Conservation (phyloP, 1,140 invertebrate genomes). For the Drosophila pruinosa region DNA sequence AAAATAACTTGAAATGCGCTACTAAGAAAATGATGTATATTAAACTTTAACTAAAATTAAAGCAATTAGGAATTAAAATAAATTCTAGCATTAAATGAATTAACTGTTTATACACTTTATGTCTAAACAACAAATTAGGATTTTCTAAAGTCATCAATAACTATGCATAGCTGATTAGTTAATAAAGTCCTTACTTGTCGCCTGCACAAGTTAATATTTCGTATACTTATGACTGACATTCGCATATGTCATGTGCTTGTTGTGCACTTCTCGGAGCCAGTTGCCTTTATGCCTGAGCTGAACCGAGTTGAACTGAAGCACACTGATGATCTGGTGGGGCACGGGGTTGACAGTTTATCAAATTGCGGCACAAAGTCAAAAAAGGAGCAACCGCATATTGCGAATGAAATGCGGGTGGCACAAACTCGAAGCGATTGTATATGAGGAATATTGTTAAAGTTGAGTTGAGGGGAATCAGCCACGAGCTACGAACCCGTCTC, state of each 20-base stretch:
- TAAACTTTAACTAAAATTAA: too few relatives aligned
- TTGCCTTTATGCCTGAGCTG: constrained; percentile 9
- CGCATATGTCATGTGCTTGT: constrained; percentile 9
- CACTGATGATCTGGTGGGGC: constrained; percentile 16
- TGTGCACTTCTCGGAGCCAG: constrained; percentile 1
- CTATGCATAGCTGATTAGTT: too few relatives aligned
- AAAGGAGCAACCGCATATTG: constrained; percentile 24
- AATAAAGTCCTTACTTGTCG: constrained; percentile 10
- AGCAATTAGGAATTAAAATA: too few relatives aligned
- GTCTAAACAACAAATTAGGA: too few relatives aligned
- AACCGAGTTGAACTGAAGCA: neutral
- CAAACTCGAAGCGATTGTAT: neutral
- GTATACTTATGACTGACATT: constrained; percentile 1
- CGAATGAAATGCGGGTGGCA: constrained; percentile 18
- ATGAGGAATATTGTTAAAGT: neutral
- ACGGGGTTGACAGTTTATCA: constrained; percentile 64
- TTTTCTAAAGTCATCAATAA: too few relatives aligned
- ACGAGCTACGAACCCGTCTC: neutral
- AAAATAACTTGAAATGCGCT: too few relatives aligned
- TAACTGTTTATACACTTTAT: too few relatives aligned
- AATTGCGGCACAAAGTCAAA: constrained; percentile 55
- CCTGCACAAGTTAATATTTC: neutral
- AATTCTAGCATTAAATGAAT: too few relatives aligned
- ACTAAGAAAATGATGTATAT: too few relatives aligned
- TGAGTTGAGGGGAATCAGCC: neutral